Evolutionary conservation across 2,888 invertebrate species (phyloP).

Genomic region (Phortica okadai): DNA sequence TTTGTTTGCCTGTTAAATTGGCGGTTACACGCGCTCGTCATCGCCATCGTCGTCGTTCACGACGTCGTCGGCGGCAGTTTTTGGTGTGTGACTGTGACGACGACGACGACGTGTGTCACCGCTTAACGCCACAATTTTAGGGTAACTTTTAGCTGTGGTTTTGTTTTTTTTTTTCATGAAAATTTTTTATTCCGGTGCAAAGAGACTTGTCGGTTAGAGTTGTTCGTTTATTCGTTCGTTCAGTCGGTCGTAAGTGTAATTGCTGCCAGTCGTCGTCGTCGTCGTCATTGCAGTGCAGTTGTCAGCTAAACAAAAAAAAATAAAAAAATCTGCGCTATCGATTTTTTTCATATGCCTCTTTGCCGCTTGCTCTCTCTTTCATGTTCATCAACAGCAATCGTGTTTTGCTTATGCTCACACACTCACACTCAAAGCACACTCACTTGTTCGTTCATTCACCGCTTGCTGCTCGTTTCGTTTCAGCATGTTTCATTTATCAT

Average conservation of each 20-base stretch:
- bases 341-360: neutral
- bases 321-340: neutral
- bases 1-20: slow-evolving; percentile 74
- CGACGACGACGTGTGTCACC: neutral
- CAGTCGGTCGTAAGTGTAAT: neutral
- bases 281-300: neutral
- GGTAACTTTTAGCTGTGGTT: neutral
- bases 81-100: neutral
- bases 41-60: slow-evolving; percentile 6
- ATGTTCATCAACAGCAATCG: too few species aligned
- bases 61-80: neutral
- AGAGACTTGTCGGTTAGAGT: neutral
- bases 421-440: neutral
- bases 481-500: slow-evolving; percentile 1
- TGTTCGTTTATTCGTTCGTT: neutral
- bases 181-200: neutral
- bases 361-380: neutral
- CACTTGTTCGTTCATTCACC: slow-evolving; percentile 25
- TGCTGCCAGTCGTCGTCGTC: neutral
- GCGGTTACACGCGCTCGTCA: slow-evolving; percentile 74
- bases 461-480: slow-evolving; percentile 24
- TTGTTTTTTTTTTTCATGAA: neutral
- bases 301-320: too few species aligned
- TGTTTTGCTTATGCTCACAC: neutral
- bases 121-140: neutral